phyloP scores from a whole-genome alignment of 1,140 invertebrate species.

The Drosophila pandora region DNA sequence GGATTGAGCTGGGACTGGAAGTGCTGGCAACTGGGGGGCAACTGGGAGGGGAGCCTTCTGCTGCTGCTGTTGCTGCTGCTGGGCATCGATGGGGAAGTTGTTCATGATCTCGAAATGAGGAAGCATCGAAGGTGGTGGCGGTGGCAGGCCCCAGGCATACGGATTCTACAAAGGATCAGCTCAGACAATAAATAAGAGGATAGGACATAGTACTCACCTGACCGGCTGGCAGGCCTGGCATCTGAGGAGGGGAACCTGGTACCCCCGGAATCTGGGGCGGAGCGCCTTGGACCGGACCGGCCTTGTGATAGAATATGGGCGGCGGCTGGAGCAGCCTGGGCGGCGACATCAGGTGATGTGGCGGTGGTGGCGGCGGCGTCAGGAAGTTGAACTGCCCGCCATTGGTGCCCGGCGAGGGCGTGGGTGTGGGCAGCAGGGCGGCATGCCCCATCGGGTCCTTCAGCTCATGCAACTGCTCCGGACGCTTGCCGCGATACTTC shows the following conservation, averaged over 20 bases:
- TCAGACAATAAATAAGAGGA: background rate
- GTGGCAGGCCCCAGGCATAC: slow-evolving; percentile 48
- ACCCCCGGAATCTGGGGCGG: slow-evolving; percentile 6
- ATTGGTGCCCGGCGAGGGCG: slow-evolving; percentile 58
- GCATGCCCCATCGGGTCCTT: slow-evolving; percentile 34
- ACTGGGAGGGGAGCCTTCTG: slow-evolving; percentile 1
- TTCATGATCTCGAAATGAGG: slow-evolving; percentile 35
- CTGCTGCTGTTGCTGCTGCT: background rate
- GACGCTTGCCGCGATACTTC: slow-evolving; percentile 52
- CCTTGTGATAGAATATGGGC: slow-evolving; percentile 52
- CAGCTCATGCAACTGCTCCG: slow-evolving; percentile 50
- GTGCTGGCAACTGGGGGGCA: background rate
- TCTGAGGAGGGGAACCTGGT: slow-evolving; percentile 10
- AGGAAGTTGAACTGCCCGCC: slow-evolving; percentile 56
- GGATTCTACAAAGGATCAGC: slow-evolving; percentile 18
- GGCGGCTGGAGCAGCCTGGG: slow-evolving; percentile 18
- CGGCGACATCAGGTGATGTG: slow-evolving; percentile 23
- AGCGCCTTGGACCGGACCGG: slow-evolving; percentile 9
- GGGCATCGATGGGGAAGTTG: slow-evolving; percentile 37
- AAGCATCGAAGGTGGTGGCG: slow-evolving; percentile 15
- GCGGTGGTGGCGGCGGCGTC: slow-evolving; percentile 10
- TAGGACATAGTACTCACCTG: slow-evolving; percentile 13
- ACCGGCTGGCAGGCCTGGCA: slow-evolving; percentile 9
- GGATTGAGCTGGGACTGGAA: background rate
- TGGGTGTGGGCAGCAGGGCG: slow-evolving; percentile 47